Conservation (phyloP, 2,113 vertebrate genomes). For the Ondatra zibethicus region DNA sequence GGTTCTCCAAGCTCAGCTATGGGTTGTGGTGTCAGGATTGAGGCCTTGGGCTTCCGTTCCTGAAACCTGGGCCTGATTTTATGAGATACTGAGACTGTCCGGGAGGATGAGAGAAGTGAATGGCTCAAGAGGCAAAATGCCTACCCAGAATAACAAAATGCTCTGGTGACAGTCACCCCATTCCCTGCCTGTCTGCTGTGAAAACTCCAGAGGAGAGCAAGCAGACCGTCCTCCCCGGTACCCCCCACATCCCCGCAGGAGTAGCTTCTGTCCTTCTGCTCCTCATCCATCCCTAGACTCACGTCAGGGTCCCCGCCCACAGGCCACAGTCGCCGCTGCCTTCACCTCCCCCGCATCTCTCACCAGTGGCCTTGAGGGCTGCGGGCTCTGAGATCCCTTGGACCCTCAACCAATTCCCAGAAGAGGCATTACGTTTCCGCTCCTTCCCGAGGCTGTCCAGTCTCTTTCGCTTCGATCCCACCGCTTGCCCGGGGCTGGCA, state of each 20-base stretch:
- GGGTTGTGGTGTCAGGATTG: too few species aligned
- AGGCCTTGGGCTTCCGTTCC: background rate
- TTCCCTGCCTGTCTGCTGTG: background rate
- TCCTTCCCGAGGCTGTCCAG: constrained; percentile 34
- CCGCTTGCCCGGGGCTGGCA: background rate
- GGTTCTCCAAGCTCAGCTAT: background rate
- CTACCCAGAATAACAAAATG: background rate
- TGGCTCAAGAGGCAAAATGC: background rate
- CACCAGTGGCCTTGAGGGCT: background rate
- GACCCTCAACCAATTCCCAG: constrained; percentile 66
- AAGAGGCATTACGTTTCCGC: constrained; percentile 65
- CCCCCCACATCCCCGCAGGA: too few species aligned
- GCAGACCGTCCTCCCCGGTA: too few species aligned
- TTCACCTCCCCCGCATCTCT: constrained; percentile 52
- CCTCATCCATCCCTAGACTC: background rate
- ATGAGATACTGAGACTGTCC: background rate
- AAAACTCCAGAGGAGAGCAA: background rate
- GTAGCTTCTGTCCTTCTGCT: background rate
- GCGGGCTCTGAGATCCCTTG: constrained; percentile 19
- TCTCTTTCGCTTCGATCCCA: background rate
- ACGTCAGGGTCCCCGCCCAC: background rate
- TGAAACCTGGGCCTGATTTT: background rate
- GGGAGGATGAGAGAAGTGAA: background rate
- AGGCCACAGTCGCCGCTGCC: background rate
- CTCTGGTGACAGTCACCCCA: background rate